Conservation (phyloP, 2,888 invertebrate species). For the Xanthorhoe designata region DNA sequence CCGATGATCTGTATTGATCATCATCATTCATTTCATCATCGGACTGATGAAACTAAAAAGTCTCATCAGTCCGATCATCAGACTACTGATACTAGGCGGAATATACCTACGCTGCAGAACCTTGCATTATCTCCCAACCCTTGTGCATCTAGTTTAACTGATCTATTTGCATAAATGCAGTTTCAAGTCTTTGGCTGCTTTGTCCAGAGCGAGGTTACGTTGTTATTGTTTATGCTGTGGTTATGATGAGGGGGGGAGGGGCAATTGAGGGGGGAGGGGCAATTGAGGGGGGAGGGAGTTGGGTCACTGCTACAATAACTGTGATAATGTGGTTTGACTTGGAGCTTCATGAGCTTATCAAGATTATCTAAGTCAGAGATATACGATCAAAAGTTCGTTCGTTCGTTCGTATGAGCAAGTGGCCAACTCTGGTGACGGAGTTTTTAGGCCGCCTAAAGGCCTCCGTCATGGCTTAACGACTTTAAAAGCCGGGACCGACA, state of each 20-base stretch:
- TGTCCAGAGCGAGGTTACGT: constrained; percentile 19
- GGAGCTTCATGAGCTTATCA: background rate
- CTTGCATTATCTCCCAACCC: background rate
- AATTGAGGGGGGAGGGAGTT: constrained; percentile 9
- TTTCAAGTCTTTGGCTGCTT: constrained; percentile 21
- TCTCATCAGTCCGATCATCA: too few species aligned
- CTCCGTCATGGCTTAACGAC: too few species aligned
- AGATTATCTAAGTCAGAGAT: too few species aligned
- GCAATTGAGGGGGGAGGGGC: background rate
- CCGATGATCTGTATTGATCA: too few species aligned
- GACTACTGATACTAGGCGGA: too few species aligned
- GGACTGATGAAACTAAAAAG: too few species aligned
- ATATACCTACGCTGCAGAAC: background rate
- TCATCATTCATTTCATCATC: too few species aligned
- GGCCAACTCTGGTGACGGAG: too few species aligned
- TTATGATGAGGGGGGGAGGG: background rate
- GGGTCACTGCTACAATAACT: constrained; percentile 26
- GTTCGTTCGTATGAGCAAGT: too few species aligned
- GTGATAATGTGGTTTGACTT: background rate
- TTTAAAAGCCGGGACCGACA: too few species aligned
- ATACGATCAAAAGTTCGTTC: too few species aligned
- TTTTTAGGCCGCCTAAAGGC: too few species aligned
- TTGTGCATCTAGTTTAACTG: background rate
- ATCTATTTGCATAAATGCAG: constrained; percentile 17
- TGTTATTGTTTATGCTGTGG: constrained; percentile 18